Conservation (phyloP, 2,113 vertebrate genomes). For the Okapia johnstoni region DNA sequence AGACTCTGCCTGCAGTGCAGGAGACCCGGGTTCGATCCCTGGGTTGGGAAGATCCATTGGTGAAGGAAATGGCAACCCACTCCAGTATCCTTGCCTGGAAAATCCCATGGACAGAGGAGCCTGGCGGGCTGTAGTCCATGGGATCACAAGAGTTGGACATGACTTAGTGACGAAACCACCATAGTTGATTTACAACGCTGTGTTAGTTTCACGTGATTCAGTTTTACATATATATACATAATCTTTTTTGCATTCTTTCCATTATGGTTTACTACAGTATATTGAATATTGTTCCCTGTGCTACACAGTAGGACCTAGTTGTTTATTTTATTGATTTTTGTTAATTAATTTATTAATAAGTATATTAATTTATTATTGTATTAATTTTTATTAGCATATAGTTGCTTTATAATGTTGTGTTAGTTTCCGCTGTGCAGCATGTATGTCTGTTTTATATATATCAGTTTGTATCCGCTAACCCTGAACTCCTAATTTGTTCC, state of each 20-base stretch:
- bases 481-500: neutral
- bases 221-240: neutral
- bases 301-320: neutral
- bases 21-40: neutral
- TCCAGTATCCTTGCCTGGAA: neutral
- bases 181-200: accelerated
- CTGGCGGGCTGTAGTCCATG: neutral
- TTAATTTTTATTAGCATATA: neutral
- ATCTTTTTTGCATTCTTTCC: neutral
- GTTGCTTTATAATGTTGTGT: neutral
- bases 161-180: neutral
- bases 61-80: neutral
- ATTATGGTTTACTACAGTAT: neutral
- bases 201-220: neutral
- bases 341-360: neutral
- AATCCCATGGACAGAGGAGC: neutral
- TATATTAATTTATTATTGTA: neutral
- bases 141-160: accelerated
- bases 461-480: neutral
- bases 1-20: neutral
- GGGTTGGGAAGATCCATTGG: neutral
- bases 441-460: neutral
- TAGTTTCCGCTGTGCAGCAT: neutral
- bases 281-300: neutral
- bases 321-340: neutral